phyloP scores from a whole-genome alignment of 1,140 invertebrate species.

The Druon quercuslanigerum region DNA sequence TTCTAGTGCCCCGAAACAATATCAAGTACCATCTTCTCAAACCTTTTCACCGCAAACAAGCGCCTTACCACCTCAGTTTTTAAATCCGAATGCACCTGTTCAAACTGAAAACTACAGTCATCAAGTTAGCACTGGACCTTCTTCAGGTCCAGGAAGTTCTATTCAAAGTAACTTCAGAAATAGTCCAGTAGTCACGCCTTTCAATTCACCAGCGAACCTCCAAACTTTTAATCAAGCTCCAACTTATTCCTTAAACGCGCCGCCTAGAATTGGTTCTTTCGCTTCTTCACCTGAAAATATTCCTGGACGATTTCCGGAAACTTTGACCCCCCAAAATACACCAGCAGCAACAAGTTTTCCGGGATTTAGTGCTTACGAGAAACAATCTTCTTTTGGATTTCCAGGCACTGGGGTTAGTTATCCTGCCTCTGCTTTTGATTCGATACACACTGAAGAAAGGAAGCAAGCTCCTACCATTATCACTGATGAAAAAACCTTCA shows the following conservation, averaged over 20 bases:
- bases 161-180: constrained; percentile 57
- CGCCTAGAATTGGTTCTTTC: constrained; percentile 30
- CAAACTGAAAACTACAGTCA: constrained; percentile 40
- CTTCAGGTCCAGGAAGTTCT: constrained; percentile 51
- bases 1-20: constrained; percentile 35
- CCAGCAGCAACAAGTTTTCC: constrained; percentile 63
- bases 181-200: constrained; percentile 49
- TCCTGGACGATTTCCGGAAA: constrained; percentile 56
- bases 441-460: neutral
- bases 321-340: constrained; percentile 69
- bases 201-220: neutral
- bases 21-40: constrained; percentile 32
- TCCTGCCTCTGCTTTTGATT: constrained; percentile 41
- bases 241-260: constrained; percentile 8
- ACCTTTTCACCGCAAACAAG: constrained; percentile 38
- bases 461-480: neutral
- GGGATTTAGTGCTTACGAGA: constrained; percentile 45
- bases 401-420: constrained; percentile 21
- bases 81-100: constrained; percentile 49
- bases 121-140: constrained; percentile 42
- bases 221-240: constrained; percentile 41
- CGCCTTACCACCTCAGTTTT: constrained; percentile 40
- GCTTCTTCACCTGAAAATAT: constrained; percentile 57
- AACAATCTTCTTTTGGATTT: constrained; percentile 20
- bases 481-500: constrained; percentile 53